phyloP scores from a whole-genome alignment of 2,797 vertebrate genomes.

The Cuculus canorus region DNA sequence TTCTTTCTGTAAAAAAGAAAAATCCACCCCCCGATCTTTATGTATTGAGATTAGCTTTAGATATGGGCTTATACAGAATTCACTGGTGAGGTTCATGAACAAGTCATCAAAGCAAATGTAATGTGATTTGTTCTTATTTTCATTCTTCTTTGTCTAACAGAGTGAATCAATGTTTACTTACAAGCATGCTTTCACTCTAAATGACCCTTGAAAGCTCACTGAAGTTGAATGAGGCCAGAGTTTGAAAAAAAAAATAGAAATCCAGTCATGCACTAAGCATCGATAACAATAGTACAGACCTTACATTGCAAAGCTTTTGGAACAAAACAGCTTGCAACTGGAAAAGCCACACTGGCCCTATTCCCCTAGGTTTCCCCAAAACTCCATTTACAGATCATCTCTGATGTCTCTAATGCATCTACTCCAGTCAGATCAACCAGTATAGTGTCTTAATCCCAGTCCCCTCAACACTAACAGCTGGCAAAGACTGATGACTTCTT shows the following conservation, averaged over 20 bases:
- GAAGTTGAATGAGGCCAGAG: slow-evolving; percentile 57
- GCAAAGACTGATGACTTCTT: background rate
- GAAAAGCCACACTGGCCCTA: background rate
- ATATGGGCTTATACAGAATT: background rate
- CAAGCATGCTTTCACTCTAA: slow-evolving; percentile 49
- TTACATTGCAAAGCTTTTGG: background rate
- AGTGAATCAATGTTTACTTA: slow-evolving; percentile 55
- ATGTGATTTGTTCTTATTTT: slow-evolving; percentile 54
- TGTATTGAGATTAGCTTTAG: background rate
- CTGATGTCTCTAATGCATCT: background rate
- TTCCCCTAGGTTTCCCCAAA: background rate
- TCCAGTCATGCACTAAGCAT: slow-evolving; percentile 1
- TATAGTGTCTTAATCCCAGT: background rate
- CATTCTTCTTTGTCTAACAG: slow-evolving; percentile 29
- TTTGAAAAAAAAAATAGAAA: background rate
- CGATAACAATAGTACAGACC: background rate
- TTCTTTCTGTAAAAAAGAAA: background rate
- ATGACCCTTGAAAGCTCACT: slow-evolving; percentile 50
- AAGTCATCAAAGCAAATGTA: slow-evolving; percentile 24
- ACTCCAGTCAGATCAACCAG: background rate
- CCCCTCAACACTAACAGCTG: background rate
- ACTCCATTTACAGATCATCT: background rate
- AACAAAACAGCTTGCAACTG: background rate
- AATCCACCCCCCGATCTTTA: background rate
- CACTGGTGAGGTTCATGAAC: background rate